phyloP scores from a whole-genome alignment of 2,797 vertebrate genomes.

The Limnodromus scolopaceus region DNA sequence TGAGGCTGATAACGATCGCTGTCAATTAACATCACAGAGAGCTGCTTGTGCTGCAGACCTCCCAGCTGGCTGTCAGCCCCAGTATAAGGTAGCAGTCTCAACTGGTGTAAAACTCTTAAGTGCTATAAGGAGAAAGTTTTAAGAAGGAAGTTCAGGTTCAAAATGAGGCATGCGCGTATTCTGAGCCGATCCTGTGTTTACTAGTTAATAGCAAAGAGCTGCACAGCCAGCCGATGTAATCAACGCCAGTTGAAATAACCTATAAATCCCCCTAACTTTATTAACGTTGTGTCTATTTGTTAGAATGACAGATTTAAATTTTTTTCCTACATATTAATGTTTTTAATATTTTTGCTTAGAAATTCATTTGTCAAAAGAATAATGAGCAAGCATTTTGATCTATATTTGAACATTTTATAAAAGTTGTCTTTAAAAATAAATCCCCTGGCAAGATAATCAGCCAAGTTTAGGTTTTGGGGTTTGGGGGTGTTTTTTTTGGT shows the following conservation, averaged over 20 bases:
- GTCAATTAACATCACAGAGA: constrained; percentile 12
- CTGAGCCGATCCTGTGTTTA: not conserved
- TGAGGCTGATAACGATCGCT: not conserved
- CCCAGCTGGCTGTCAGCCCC: not conserved
- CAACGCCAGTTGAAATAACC: not conserved
- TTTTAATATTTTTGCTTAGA: not conserved
- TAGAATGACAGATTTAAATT: not conserved
- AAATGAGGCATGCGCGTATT: not conserved
- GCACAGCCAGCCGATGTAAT: not conserved
- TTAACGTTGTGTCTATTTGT: not conserved
- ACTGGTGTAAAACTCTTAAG: not conserved
- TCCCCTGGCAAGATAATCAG: not conserved
- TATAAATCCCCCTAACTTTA: not conserved
- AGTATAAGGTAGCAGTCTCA: not conserved
- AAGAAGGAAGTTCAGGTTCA: constrained; percentile 1
- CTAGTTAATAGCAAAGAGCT: not conserved
- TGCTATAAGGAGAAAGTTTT: not conserved
- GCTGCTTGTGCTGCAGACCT: not conserved
- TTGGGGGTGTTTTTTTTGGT: not conserved
- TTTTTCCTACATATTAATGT: not conserved
- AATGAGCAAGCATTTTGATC: not conserved
- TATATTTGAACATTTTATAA: not conserved
- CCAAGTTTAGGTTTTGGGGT: not conserved
- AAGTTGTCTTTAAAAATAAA: not conserved
- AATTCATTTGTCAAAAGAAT: not conserved